These are phyloP conservation scores for Lepus oiostolus DNA, from an alignment of 2,797 vertebrate species.

Conservation along the genomic window DNA sequence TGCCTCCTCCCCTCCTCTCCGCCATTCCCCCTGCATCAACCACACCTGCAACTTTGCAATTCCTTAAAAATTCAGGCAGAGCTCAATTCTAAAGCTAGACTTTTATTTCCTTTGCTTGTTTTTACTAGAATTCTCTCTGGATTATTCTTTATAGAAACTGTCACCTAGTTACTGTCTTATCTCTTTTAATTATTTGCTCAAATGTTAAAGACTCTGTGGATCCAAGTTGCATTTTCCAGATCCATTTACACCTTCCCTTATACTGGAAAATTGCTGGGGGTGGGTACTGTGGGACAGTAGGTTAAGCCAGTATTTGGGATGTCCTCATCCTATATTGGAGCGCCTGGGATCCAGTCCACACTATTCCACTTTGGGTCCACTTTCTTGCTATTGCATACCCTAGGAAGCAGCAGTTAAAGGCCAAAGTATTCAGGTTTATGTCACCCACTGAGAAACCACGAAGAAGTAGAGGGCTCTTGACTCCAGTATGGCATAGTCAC, in stretches of 20 bases:
- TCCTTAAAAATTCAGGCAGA: not conserved
- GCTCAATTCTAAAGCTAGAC: not conserved
- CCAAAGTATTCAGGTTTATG: too few species aligned
- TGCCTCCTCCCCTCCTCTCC: not conserved
- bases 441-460: too few species aligned
- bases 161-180: not conserved
- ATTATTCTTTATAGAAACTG: not conserved
- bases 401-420: too few species aligned
- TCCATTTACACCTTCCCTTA: not conserved
- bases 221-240: not conserved
- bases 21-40: not conserved
- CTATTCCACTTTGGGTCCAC: too few species aligned
- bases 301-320: too few species aligned
- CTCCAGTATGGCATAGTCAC: too few species aligned
- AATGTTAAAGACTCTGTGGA: not conserved
- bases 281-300: too few species aligned
- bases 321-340: too few species aligned
- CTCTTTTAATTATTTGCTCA: not conserved
- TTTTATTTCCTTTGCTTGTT: too few species aligned
- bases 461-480: too few species aligned
- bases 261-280: not conserved
- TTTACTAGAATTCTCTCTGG: not conserved
- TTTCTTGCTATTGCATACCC: too few species aligned
- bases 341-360: too few species aligned
- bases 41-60: not conserved